A percentile compares a stretch with the other conserved stretches of the same genome.
phyloP scores from a whole-genome alignment of 2,797 vertebrate species.

The Craterocephalus amniculus region DNA sequence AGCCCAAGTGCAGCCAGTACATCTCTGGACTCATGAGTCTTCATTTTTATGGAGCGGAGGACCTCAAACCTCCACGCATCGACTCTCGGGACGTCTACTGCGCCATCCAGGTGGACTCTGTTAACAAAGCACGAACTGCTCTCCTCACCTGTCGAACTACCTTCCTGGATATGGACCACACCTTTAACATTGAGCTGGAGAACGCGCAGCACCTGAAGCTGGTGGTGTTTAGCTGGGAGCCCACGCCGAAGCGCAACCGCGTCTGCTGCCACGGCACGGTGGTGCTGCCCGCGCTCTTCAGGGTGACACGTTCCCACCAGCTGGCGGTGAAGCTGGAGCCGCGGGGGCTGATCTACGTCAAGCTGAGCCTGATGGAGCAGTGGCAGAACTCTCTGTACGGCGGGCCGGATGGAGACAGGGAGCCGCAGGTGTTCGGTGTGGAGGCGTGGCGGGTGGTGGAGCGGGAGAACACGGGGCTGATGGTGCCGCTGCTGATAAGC shows the following conservation, averaged over 20 bases:
- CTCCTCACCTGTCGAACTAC: constrained; percentile 92
- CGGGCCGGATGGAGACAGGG: constrained; percentile 79
- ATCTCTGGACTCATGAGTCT: constrained; percentile 97
- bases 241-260: constrained; percentile 88
- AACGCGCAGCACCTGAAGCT: constrained; percentile 97
- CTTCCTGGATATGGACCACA: constrained; percentile 98
- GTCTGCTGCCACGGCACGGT: constrained; percentile 96
- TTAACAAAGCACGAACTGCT: constrained; percentile 96
- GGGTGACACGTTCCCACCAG: constrained; percentile 91
- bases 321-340: constrained; percentile 96
- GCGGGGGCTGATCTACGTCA: constrained; percentile 95
- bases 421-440: constrained; percentile 91
- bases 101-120: constrained; percentile 97
- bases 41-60: constrained; percentile 97
- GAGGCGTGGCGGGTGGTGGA: constrained; percentile 93
- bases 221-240: constrained; percentile 98
- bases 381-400: constrained; percentile 93
- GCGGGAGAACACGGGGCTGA: constrained; percentile 88
- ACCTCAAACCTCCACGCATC: constrained; percentile 92
- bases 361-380: constrained; percentile 94
- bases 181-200: constrained; percentile 98
- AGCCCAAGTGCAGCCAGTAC: constrained; percentile 94
- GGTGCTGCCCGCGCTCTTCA: constrained; percentile 91
- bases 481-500: constrained; percentile 93
- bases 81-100: constrained; percentile 97